Evolutionary conservation across 2,888 invertebrate species (phyloP), one percentile per base, ranked within the genome.

Genomic region (Calameuta idolon): DNA sequence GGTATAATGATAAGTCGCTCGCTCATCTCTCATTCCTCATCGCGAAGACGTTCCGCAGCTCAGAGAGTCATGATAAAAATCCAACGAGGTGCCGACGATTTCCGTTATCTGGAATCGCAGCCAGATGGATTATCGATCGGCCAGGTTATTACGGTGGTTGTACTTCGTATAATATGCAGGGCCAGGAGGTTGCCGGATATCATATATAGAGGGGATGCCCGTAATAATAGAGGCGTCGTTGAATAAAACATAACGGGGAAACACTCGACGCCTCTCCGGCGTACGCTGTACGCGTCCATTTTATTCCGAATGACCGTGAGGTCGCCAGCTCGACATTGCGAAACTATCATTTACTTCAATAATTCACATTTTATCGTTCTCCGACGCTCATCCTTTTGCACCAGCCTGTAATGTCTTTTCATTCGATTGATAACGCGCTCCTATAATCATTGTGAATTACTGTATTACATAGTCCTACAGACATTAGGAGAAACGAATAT

Each of bases 81-180:
- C 84, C 81, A 79, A 81, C 77, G 80, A 80, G 79, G 79, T 79
- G 74, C 74, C 79, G 73, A 77, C 77, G 82, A 83, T 83, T 81
- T 81, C 82, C 81, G 82, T 84, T 86, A 83, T 84, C 83, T 80
- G 69, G 78, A 78, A 83, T 85, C 84, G 76, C 76, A 78, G 76
- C 75, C 69, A 78, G 81, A 84, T 83, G 79, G 81, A 81, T 81
- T 85, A 85, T 85, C 79, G 86, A 85, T 84, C 83, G 81, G 34
- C 73, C 74, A 78, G 31, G 71, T 83, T 85, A 83, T 85, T 81
- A 82, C 76, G 37, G 76, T 15, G 75, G 75, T 31, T 69, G 79
- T 79, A 77, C 80, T 75, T 78, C 69, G 76, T 33, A 55, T 55
- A 55, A 55, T 55, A 55, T 55, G 55, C 55, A 55, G 23, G 55